Evolutionary conservation across 2,888 invertebrate genomes (phyloP), one percentile per base, ranked within the genome.

Genomic region (Campoplex capitator): DNA sequence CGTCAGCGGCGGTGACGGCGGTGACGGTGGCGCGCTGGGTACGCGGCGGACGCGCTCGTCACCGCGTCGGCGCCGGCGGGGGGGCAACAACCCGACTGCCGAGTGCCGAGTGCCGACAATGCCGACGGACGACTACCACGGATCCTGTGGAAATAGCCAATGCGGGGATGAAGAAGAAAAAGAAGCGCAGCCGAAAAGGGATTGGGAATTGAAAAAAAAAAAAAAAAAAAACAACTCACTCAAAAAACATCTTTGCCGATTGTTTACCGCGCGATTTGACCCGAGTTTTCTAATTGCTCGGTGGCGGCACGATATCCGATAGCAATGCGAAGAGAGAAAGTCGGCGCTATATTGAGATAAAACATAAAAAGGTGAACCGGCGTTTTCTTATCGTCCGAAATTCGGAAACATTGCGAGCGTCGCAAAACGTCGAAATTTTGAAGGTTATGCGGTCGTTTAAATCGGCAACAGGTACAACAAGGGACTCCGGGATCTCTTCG

Each of bases 371-470:
- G 7, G 2, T 16, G 42, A 6, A 16, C 13, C 13, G 23, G 16
- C 62, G 13, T 45, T 45, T 56, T 58, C 58, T 32, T n/a, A 68
- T 23, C n/a, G 28, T 48, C 18, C 54, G 28, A 13, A 23, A 23
- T 48, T n/a, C 54, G 28, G 13, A 42, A 4, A 38, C 32, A 56
- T 79, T 51, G n/a, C n/a, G n/a, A 42, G 28, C 32, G 42, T 7
- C 32, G 28, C 23, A n/a, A 70, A 75, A 75, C 16, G 74, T 74
- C 35, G 4, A 42, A 13, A 38, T 75, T 82, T 75, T 75, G 67
- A 54, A 74, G 81, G 81, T 82, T 82, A 82, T 74, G 56, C 45
- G 65, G 32, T 67, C 54, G n/a, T 16, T 42, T 2, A 56, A 82
- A 67, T 74, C 75, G 38, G 67, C 74, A 67, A 65, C 81, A 74